A percentile compares a stretch with the other conserved stretches of the same genome.
Evolutionary conservation across 2,797 vertebrate genomes (phyloP).

Genomic region (Acanthiza pusilla): DNA sequence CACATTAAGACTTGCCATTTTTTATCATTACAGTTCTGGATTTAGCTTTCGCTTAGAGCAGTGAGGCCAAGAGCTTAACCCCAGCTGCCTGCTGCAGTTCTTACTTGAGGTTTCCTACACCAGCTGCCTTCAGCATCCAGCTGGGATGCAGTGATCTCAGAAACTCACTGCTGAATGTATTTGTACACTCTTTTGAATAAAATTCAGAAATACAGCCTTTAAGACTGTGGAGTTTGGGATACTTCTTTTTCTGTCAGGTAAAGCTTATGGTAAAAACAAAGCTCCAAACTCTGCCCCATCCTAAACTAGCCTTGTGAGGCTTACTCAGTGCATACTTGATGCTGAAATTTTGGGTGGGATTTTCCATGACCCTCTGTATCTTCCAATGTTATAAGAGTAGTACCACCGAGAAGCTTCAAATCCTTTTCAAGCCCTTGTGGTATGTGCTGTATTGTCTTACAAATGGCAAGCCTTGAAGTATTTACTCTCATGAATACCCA

Average conservation of each 20-base stretch:
- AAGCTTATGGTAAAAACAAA: neutral
- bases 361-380: neutral
- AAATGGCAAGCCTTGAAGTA: neutral
- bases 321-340: neutral
- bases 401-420: neutral
- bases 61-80: neutral
- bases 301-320: neutral
- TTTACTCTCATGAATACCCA: neutral
- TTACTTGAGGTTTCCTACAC: neutral
- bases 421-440: neutral
- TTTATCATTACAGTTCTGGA: neutral
- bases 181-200: neutral
- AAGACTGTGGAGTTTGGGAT: neutral
- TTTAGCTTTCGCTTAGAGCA: neutral
- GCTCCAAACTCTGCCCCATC: neutral
- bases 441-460: neutral
- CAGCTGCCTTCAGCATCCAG: neutral
- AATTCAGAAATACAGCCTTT: neutral
- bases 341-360: neutral
- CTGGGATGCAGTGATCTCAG: neutral
- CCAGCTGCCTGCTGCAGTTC: neutral
- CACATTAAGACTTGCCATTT: neutral
- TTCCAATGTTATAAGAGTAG: neutral
- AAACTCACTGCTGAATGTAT: neutral
- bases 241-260: neutral